Evolutionary conservation across 1,140 invertebrate species (phyloP), one percentile per base, ranked within the genome.

Genomic region (Ceratoteleas bidentatus): DNA sequence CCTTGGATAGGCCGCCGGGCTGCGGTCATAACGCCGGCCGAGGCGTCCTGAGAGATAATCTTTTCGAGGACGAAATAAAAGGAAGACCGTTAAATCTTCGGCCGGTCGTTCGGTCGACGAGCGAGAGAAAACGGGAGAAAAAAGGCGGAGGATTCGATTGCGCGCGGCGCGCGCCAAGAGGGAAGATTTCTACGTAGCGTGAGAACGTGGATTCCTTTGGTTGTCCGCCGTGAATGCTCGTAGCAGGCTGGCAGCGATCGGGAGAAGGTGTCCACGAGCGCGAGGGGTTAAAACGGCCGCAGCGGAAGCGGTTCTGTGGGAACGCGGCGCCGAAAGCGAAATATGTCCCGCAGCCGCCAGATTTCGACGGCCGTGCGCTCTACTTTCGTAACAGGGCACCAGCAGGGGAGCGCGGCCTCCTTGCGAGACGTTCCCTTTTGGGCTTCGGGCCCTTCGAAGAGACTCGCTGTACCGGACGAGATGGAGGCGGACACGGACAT

Each of bases 141-240:
- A 49, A 58, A 43, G 13, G 16, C 3, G 8, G 38, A 43, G 38
- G n/a, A 78, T 74, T 74, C 62, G 80, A 69, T 77, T 73, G 68
- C 68, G 69, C 80, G 45, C 16, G 53, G 80, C 66, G 80, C 60
- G 58, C 62, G 56, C 38, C 68, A 61, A 0, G 47, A 78, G 76
- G 56, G 60, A 54, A 75, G 62, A 65, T 50, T 70, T 77, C 70
- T 58, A 61, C 77, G 50, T 75, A 83, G 85, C 88, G 88, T 89
- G 87, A 88, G 86, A 87, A 89, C 84, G 81, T 79, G 79, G 69
- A 80, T 85, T 83, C 84, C 84, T 85, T 85, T 81, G 84, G 85
- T 85, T 85, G 86, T 84, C 69, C 74, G 74, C 60, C 79, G 69
- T 81, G 84, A 88, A 86, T 84, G 83, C 64, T 82, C 61, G 64